Conservation (phyloP, 1,140 invertebrate species). For the Musca domestica region DNA sequence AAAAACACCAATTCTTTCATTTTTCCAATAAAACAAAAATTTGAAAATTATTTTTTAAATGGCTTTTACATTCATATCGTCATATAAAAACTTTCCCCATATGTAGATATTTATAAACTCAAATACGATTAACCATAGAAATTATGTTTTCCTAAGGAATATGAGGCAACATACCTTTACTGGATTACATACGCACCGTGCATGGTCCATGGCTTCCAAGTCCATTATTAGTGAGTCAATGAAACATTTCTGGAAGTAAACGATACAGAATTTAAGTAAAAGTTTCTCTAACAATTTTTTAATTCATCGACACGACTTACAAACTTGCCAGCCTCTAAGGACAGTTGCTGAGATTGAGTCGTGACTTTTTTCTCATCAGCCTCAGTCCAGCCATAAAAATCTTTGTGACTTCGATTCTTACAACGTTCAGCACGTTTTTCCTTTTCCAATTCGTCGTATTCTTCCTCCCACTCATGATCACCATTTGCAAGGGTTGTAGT, state of each 20-base stretch:
- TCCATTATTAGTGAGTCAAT: conserved; percentile 48
- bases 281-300: neutral
- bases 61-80: neutral
- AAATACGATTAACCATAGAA: no score
- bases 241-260: conserved; percentile 41
- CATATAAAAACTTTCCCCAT: no score
- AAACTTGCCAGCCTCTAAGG: neutral
- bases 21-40: no score
- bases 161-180: conserved; percentile 35
- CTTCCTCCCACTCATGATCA: neutral
- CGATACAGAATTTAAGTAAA: neutral
- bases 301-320: neutral
- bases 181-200: conserved; percentile 33
- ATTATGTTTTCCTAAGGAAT: no score
- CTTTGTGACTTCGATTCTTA: neutral
- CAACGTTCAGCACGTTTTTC: neutral
- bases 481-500: no score
- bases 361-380: neutral
- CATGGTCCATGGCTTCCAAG: conserved; percentile 45
- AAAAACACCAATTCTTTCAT: no score
- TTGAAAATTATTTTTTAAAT: no score
- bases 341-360: neutral
- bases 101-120: no score
- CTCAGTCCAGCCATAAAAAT: neutral
- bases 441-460: neutral